These are phyloP conservation scores for Psilopsiagon aymara DNA, from an alignment of 2,113 vertebrate species.

Conservation along the genomic window DNA sequence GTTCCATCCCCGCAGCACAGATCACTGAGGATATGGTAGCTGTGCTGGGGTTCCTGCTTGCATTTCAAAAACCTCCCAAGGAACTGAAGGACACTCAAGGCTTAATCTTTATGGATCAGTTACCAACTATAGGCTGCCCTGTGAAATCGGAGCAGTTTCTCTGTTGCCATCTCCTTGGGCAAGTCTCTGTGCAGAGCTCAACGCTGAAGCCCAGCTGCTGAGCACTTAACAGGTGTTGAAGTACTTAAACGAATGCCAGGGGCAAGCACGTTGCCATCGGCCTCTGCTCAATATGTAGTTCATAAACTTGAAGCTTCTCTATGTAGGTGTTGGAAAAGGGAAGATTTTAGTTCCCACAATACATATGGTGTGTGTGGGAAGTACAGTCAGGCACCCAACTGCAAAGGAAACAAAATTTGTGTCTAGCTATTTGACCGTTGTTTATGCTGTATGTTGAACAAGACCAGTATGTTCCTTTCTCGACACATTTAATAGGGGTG, in stretches of 20 bases:
- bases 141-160: not conserved
- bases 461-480: not conserved
- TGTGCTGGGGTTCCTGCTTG: not conserved
- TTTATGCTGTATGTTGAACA: not conserved
- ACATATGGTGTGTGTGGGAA: not conserved
- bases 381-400: not conserved
- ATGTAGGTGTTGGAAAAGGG: not conserved
- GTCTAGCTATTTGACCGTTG: not conserved
- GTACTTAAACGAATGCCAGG: not conserved
- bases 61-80: not conserved
- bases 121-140: conserved; percentile 21
- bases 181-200: not conserved
- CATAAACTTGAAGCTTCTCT: not conserved
- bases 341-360: not conserved
- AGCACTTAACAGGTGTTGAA: not conserved
- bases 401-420: not conserved
- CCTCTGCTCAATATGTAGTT: not conserved
- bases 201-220: not conserved
- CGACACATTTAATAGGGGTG: not conserved
- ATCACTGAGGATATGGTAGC: not conserved
- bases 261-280: not conserved
- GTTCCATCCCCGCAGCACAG: accelerated
- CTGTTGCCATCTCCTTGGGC: not conserved
- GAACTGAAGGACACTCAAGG: not conserved
- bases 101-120: not conserved